Base-by-base conservation (phyloP, 2,888 invertebrate genomes). In the Harmothoe impar region DNA sequence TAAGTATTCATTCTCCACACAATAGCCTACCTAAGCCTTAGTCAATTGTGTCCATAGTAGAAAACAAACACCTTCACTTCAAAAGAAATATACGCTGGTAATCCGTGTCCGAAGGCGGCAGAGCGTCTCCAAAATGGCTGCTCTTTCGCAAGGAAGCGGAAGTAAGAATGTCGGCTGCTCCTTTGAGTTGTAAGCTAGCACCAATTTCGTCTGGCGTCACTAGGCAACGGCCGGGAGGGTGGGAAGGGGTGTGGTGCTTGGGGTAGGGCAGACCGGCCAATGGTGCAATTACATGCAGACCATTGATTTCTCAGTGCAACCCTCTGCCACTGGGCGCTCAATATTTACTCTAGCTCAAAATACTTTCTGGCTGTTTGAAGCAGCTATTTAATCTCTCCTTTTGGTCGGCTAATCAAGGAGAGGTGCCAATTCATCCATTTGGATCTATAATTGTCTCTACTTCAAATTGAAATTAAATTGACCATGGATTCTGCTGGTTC, bases 141-240 rank as follows among this genome's bases (percentile, higher is more conserved):
- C 35, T 43, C 81, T 35, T 81, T 81, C n/a, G 23, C 1, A 0
- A n/a, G 81, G 81, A 81, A 81, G 20, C 81, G 81, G 77, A 81
- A 43, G 43, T 81, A 25, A 17, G 20, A 81, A 81, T 81, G 81
- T 81, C 81, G 43, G 81, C 81, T 81, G 81, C 81, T 81, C 81
- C 77, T 81, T 81, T 81, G 5, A 33, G 35, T 72, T 72, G 25
- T 29, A 23, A 29, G 31, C 15, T 23, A 25, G 25, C 25, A 25
- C 72, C 25, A 29, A 15, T n/a, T 3, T 15, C 72, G 15, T 23
- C 29, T 29, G 29, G 25, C 31, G 72, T 72, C 25, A 7, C 72
- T 72, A 72, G 72, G 72, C 72, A 72, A 72, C 72, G 25, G 29
- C 15, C 5, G 29, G 72, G 72, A 29, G 62, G 43, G 43, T 43